Evolutionary conservation across 2,888 invertebrate species (phyloP).

Genomic region (Atrina japonica): DNA sequence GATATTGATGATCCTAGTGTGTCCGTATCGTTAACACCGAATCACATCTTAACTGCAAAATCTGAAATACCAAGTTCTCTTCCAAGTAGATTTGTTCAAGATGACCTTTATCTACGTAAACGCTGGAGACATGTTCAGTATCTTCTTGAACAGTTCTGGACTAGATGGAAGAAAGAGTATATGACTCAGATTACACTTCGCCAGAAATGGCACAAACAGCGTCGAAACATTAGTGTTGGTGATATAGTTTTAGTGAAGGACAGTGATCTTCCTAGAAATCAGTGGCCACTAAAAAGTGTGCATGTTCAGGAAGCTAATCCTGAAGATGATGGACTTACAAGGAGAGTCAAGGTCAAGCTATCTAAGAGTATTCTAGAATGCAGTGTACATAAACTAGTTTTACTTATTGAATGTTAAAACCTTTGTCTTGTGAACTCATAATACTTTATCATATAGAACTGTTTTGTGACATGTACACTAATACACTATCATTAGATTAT

Average conservation of each 20-base stretch:
- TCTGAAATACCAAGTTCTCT: slow-evolving; percentile 38
- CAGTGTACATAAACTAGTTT: no score
- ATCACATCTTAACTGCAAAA: slow-evolving; percentile 42
- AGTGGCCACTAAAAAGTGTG: slow-evolving; percentile 42
- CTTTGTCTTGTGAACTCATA: no score
- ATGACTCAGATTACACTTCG: slow-evolving; percentile 17
- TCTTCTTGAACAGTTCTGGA: slow-evolving; percentile 34
- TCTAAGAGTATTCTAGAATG: no score
- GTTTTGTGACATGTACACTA: no score
- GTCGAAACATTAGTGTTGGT: slow-evolving; percentile 31
- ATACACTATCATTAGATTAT: no score
- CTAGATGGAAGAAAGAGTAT: slow-evolving; percentile 38
- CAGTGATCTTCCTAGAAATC: slow-evolving; percentile 32
- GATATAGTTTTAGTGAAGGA: slow-evolving; percentile 46
- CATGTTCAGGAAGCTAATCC: slow-evolving; percentile 21
- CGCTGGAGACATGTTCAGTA: slow-evolving; percentile 30
- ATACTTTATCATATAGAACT: no score
- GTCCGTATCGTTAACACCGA: slow-evolving; percentile 45
- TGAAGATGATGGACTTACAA: slow-evolving; percentile 44
- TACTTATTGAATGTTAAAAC: no score
- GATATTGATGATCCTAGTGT: slow-evolving; percentile 37
- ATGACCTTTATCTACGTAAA: slow-evolving; percentile 32
- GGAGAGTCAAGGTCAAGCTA: slow-evolving; percentile 46
- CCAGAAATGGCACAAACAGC: slow-evolving; percentile 44
- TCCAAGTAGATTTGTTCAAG: slow-evolving; percentile 40